Evolutionary conservation across 2,113 vertebrate species (phyloP).

Genomic region (Trichomycterus rosablanca): DNA sequence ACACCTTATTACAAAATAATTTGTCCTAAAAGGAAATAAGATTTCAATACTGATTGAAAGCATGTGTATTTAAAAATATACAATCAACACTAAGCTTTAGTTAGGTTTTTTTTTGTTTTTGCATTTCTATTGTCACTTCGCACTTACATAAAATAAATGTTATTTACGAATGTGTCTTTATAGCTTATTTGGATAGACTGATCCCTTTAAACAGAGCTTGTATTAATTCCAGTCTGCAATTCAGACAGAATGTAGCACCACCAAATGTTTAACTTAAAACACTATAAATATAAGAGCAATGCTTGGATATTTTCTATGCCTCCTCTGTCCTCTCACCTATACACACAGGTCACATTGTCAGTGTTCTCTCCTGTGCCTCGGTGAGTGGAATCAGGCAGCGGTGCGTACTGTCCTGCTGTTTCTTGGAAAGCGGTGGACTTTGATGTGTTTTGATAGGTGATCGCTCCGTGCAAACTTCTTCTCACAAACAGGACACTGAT

Average conservation of each 20-base stretch:
- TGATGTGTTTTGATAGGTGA: constrained; percentile 93
- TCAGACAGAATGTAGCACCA: constrained; percentile 29
- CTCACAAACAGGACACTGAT: constrained; percentile 88
- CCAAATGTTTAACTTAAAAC: constrained; percentile 19
- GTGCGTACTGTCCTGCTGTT: constrained; percentile 76
- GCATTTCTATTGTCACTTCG: constrained; percentile 25
- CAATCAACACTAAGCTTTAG: constrained; percentile 40
- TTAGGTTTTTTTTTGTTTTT: constrained; percentile 36
- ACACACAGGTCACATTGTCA: background rate
- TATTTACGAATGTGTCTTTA: constrained; percentile 13
- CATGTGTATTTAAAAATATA: constrained; percentile 41
- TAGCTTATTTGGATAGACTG: constrained; percentile 32
- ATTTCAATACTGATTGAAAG: constrained; percentile 54
- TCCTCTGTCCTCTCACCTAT: background rate
- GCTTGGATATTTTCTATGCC: background rate
- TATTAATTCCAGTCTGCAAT: constrained; percentile 16
- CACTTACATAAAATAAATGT: constrained; percentile 10
- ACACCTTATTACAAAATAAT: constrained; percentile 27
- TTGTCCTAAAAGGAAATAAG: constrained; percentile 33
- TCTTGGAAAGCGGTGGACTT: constrained; percentile 91
- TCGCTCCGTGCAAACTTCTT: constrained; percentile 95
- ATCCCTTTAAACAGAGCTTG: constrained; percentile 46
- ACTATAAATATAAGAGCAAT: constrained; percentile 18
- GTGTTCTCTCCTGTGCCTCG: constrained; percentile 18
- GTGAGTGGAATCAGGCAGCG: constrained; percentile 59